A percentile compares a stretch with the other conserved stretches of the same genome.
Evolutionary conservation across 2,113 vertebrate species (phyloP).

Genomic region (Spizaetus ornatus): DNA sequence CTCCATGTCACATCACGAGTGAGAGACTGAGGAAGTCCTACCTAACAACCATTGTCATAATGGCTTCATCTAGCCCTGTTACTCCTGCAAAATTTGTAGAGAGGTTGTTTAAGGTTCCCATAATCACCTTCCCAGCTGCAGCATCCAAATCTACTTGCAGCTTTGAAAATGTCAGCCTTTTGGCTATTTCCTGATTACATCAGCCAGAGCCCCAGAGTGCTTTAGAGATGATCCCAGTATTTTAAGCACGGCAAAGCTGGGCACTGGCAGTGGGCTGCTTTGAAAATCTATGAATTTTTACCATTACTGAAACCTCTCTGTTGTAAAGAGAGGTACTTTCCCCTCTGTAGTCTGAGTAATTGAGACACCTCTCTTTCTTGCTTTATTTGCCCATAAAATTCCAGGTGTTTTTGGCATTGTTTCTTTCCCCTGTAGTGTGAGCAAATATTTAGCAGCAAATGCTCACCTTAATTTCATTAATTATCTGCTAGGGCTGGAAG

Average conservation of each 20-base stretch:
- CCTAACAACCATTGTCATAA: not conserved
- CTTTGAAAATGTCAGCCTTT: not conserved
- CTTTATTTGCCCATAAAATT: constrained; percentile 72
- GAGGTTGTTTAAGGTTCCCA: not conserved
- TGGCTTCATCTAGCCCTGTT: not conserved
- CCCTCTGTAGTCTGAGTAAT: constrained; percentile 1
- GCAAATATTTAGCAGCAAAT: constrained; percentile 67
- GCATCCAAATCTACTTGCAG: not conserved
- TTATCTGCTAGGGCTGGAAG: constrained; percentile 36
- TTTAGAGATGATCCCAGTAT: not conserved
- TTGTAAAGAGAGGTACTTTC: not conserved
- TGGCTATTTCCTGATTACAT: not conserved
- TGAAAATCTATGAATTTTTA: not conserved
- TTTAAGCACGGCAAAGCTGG: not conserved
- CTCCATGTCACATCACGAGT: not conserved
- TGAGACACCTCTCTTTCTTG: not conserved
- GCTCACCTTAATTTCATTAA: constrained; percentile 68
- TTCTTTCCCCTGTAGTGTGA: constrained; percentile 33
- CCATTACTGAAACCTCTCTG: not conserved
- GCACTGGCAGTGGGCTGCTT: not conserved
- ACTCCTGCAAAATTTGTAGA: not conserved
- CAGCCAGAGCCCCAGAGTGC: not conserved
- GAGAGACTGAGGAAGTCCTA: not conserved
- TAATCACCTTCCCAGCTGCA: not conserved
- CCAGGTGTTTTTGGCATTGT: constrained; percentile 55